Base-by-base conservation (phyloP, 2,797 vertebrate genomes). In the Scolopax bukidnonensis region DNA sequence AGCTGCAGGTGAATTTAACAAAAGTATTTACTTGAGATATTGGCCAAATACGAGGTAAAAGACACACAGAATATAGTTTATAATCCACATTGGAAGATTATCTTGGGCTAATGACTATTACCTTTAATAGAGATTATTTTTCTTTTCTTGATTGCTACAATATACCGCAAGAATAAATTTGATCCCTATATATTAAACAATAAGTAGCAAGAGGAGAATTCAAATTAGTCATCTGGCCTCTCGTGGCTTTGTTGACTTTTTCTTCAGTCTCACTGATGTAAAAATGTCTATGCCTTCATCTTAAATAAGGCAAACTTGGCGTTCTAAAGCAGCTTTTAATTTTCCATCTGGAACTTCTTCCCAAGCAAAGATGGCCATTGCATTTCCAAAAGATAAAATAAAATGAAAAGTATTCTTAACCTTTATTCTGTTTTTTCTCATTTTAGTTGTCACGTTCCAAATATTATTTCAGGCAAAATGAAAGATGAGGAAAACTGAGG, bases 281-380 rank as follows among this genome's bases (percentile, higher is more conserved):
- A 94, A 92, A 78, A 53, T 32, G 47, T 36, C 53, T 53, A 78
- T 40, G 30, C 9, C 19, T 84, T 90, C 20, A 68, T 78, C 54
- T 94, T 71, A 91, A 87, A 81, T 65, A 79, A 93, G 47, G 36
- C 41, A 61, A 63, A 91, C 25, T 87, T 79, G 60, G n/a, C 16
- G 0, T 38, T 71, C 54, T 76, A 64, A 92, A 65, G 20, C 38
- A 75, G 59, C 16, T 96, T 82, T 92, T 82, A 82, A 51, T 85
- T 94, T 89, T 82, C 75, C 60, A 36, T 69, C 75, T 79, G 82
- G 83, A 91, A 82, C 32, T 82, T 57, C 38, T 79, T 87, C 64
- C 59, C 89, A 69, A 91, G 59, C 28, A 89, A 83, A 84, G 43
- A 89, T 63, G 30, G 12, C 15, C 59, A 82, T 51, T 89, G 47